Base-by-base conservation (phyloP, 2,113 vertebrate species). In the Burhinus bistriatus region DNA sequence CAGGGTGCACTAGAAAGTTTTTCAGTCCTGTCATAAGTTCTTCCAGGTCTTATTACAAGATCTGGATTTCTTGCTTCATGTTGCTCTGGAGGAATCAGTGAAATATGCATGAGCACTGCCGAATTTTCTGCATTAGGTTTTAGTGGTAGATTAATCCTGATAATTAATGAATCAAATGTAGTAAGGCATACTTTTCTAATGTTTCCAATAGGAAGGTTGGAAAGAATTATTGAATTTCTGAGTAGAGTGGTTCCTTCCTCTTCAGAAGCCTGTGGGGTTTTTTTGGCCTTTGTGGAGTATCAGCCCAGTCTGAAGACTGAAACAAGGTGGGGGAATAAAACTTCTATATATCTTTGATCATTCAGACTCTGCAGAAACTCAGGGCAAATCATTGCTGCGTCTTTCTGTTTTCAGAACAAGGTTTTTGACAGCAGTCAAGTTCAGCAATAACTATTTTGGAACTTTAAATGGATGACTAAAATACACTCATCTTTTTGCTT, bases 391-490 rank as follows among this genome's bases (percentile, higher is more conserved):
- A 55, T 59, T 93, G n/a, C 83, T 75, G 20, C 83, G 76, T 64
- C 51, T 70, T 91, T 90, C 58, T 95, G 76, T 84, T 94, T 89
- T 91, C 73, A 94, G 94, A 96, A 89, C 69, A 96, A 91, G 83
- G 81, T 12, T 87, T 95, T 95, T 91, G 51, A 68, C 77, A 87
- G 73, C 69, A 95, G 61, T 79, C 32, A 84, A 87, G 69, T 95
- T 95, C 91, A 96, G 69, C 87, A 96, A 96, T 95, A 72, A 91
- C 87, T 96, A 87, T 94, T 96, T 93, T 94, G 44, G 91, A 94
- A 84, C 87, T 91, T 93, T 95, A 64, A 87, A 91, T 0, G 0
- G 81, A 89, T 89, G 73, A 85, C 91, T 91, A 91, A 96, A 88
- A 82, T 58, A 38, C 59, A 81, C 92, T 89, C 55, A 93, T 93